A percentile compares a stretch with the other conserved stretches of the same genome.
These are phyloP conservation scores for Microplitis deprimator DNA, from an alignment of 2,888 invertebrate species.

Conservation along the genomic window DNA sequence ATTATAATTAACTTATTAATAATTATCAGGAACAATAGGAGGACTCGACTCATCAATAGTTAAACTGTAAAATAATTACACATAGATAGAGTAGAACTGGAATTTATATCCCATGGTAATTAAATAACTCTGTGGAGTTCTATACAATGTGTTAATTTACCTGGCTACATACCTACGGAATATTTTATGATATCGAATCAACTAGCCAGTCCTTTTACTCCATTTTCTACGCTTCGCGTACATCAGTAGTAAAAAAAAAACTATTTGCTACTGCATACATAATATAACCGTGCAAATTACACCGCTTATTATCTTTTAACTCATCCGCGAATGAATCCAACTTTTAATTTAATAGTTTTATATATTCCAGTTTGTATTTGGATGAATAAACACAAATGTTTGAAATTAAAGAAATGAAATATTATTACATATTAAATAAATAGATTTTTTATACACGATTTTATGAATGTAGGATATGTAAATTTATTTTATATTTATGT, in stretches of 20 bases:
- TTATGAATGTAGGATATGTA: neutral
- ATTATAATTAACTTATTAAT: neutral
- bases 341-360: neutral
- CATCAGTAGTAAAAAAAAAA: neutral
- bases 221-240: neutral
- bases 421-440: neutral
- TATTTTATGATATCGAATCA: neutral
- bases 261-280: neutral
- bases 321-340: neutral
- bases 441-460: neutral
- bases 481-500: neutral
- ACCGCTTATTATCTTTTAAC: neutral
- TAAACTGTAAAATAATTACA: neutral
- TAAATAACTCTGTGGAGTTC: neutral
- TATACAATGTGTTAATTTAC: neutral
- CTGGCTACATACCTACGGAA: neutral
- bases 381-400: neutral
- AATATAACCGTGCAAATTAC: neutral
- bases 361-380: neutral
- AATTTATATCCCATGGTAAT: neutral
- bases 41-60: neutral
- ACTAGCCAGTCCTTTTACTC: neutral
- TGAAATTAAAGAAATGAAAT: neutral
- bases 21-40: neutral
- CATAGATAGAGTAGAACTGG: neutral